Base-by-base conservation (phyloP, 1,140 invertebrate species). In the Magallana gigas region DNA sequence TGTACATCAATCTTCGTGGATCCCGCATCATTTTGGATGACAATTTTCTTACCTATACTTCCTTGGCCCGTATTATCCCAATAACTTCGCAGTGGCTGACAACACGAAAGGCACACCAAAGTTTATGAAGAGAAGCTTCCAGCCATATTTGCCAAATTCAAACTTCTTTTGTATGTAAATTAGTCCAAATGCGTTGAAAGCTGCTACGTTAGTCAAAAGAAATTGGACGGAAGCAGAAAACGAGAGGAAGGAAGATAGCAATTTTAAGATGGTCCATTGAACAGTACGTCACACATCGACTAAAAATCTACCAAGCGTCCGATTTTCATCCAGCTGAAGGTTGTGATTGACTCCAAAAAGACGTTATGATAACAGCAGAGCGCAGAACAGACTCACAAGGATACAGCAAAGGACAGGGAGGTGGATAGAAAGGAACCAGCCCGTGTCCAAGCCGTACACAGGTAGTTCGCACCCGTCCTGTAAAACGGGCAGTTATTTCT, bases 181-280 rank as follows among this genome's bases (percentile, higher is more conserved):
- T 23, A 90, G 83, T 84, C 88, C 86, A 84, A 90, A 90, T 1
- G 90, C 90, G 57, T 90, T 90, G 0, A 90, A 84, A 0, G 90
- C 90, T 8, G 88, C 88, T 8, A 89, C 84, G 48, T 90, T 90
- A 4, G 88, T 88, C 88, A 90, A 87, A 6, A 90, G 83, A 82
- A 86, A 88, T 71, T 90, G 90, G 48, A 85, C 90, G 16, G 86
- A 88, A 6, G 89, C 86, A 71, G 86, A 86, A 18, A 76, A 76
- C 12, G 85, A 84, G 2, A 90, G 68, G 56, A 87, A 89, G 57
- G 89, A 90, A 7, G n/a, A 90, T 90, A 16, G 58, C 84, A 29
- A 89, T 89, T 80, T 90, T 88, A 14, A 89, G 16, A 71, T 90
- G 90, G 36, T 90, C 90, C 56, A 48, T 90, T 90, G 85, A 88